These are phyloP conservation scores for Pogonocichla stellata DNA, from an alignment of 2,113 vertebrate species.

Conservation along the genomic window DNA sequence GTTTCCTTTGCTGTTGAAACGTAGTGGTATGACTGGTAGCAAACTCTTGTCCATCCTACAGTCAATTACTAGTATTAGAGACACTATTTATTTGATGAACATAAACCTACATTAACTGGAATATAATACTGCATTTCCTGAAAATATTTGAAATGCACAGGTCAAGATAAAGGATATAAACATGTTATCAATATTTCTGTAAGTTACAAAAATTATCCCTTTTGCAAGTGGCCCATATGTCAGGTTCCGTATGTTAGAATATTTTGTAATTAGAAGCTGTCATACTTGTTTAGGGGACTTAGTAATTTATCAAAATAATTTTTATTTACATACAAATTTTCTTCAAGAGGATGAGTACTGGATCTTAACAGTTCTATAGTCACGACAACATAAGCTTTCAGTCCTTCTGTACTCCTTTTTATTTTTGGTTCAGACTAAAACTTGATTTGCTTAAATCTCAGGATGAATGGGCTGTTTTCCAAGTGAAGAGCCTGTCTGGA, in stretches of 20 bases:
- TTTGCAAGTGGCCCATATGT: background rate
- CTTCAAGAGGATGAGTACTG: background rate
- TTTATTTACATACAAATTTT: background rate
- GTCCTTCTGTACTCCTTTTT: background rate
- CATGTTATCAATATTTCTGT: background rate
- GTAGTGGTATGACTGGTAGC: background rate
- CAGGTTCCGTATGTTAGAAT: background rate
- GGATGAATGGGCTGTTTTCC: background rate
- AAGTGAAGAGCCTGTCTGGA: background rate
- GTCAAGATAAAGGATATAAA: background rate
- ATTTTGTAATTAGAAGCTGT: background rate
- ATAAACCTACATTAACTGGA: background rate
- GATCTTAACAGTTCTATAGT: background rate
- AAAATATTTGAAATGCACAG: background rate
- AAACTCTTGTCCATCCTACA: background rate
- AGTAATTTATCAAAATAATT: background rate
- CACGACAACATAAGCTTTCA: background rate
- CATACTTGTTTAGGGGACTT: background rate
- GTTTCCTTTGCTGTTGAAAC: background rate
- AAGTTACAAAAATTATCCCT: background rate
- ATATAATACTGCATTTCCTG: background rate
- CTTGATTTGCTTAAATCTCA: background rate
- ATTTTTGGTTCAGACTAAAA: background rate
- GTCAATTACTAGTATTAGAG: background rate
- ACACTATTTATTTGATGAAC: background rate